Conservation (phyloP, 2,888 invertebrate species). For the Archaeoteleia sp. region DNA sequence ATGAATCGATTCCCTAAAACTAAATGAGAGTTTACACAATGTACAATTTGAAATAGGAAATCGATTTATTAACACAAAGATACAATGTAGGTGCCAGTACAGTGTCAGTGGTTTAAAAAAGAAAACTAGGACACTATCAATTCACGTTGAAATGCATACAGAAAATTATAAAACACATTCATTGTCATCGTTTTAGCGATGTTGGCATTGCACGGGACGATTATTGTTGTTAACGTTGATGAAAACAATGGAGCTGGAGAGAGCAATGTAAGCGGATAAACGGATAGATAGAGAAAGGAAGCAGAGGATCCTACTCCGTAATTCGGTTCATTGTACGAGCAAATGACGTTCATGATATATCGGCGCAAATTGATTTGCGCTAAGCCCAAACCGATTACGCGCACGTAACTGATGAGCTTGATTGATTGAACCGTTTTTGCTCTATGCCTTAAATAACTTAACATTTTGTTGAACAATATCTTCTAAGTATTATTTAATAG, state of each 20-base stretch:
- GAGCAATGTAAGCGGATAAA: constrained; percentile 41
- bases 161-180: constrained; percentile 16
- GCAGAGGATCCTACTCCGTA: constrained; percentile 40
- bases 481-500: constrained; percentile 13
- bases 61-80: no score
- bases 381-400: constrained; percentile 43
- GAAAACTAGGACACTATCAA: neutral
- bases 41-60: no score
- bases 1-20: no score
- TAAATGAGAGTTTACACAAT: no score
- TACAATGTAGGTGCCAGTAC: no score
- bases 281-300: constrained; percentile 32
- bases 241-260: constrained; percentile 34
- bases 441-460: constrained; percentile 13
- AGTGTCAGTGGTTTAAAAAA: no score
- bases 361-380: constrained; percentile 60
- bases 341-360: constrained; percentile 61
- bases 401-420: constrained; percentile 44
- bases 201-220: constrained; percentile 20
- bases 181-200: constrained; percentile 29
- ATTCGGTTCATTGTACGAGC: constrained; percentile 60
- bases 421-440: constrained; percentile 31
- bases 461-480: constrained; percentile 26
- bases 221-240: constrained; percentile 36
- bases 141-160: neutral